A percentile compares a stretch with the other conserved stretches of the same genome.
Conservation (phyloP, 2,797 vertebrate species). For the Gobio occitaniae region DNA sequence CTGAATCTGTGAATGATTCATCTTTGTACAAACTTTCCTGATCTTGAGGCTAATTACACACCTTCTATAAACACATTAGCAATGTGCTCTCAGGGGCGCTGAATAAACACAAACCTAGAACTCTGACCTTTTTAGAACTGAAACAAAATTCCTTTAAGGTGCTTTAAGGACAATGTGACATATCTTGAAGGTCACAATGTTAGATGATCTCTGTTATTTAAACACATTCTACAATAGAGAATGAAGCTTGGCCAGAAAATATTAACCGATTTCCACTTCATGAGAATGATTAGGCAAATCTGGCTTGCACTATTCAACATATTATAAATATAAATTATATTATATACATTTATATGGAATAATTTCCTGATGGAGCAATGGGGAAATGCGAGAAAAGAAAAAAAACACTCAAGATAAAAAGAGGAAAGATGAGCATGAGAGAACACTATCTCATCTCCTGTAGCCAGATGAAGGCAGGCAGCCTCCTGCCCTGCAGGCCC, state of each 20-base stretch:
- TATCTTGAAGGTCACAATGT: background rate
- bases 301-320: background rate
- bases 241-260: background rate
- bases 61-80: constrained; percentile 27
- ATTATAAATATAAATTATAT: background rate
- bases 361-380: background rate
- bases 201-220: constrained; percentile 3
- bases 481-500: constrained; percentile 69
- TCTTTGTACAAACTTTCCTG: constrained; percentile 11
- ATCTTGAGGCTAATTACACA: constrained; percentile 15
- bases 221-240: background rate
- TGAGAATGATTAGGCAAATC: background rate
- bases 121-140: constrained; percentile 16
- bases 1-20: constrained; percentile 14
- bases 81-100: background rate
- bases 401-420: constrained; percentile 5
- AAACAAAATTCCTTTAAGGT: constrained; percentile 19
- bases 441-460: constrained; percentile 44
- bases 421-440: constrained; percentile 27
- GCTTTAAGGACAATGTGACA: constrained; percentile 6
- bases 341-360: background rate
- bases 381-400: background rate
- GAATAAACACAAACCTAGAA: constrained; percentile 24
- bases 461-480: constrained; percentile 61
- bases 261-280: background rate